phyloP scores from a whole-genome alignment of 2,113 vertebrate genomes.

The Corythaeola cristata region DNA sequence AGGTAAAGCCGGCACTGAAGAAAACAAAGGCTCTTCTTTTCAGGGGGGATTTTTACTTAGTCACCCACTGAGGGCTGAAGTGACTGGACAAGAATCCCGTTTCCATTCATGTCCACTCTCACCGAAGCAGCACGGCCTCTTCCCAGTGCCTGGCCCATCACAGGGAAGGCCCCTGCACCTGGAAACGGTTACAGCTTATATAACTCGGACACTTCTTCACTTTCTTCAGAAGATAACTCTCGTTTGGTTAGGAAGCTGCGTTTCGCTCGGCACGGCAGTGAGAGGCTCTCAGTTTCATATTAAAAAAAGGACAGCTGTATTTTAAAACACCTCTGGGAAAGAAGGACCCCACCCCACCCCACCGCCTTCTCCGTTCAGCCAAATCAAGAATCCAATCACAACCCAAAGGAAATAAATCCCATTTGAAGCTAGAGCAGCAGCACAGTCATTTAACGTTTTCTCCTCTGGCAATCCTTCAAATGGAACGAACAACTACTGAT shows the following conservation, averaged over 20 bases:
- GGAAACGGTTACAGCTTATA: accelerated
- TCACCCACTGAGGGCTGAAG: neutral
- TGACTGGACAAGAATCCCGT: neutral
- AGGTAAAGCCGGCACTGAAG: neutral
- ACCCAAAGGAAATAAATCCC: constrained; percentile 54
- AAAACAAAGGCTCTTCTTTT: neutral
- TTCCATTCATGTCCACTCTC: neutral
- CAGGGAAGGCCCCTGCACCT: neutral
- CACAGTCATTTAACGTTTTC: constrained; percentile 29
- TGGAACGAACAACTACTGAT: constrained; percentile 49
- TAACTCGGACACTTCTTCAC: neutral
- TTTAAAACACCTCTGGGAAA: constrained; percentile 10
- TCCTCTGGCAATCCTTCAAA: constrained; percentile 51
- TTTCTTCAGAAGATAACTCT: neutral
- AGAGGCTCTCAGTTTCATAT: neutral
- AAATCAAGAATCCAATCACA: constrained; percentile 49
- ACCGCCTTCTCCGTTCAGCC: neutral
- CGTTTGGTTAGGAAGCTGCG: neutral
- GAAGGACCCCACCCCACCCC: neutral
- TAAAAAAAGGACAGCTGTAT: neutral
- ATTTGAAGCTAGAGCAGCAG: constrained; percentile 43
- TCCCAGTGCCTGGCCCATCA: neutral
- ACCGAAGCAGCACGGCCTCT: neutral
- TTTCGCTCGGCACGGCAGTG: neutral
- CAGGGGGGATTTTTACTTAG: neutral